Conservation (phyloP, 37 sponge, comb jelly and placozoan genomes). For the Lycopodina hypogea region DNA sequence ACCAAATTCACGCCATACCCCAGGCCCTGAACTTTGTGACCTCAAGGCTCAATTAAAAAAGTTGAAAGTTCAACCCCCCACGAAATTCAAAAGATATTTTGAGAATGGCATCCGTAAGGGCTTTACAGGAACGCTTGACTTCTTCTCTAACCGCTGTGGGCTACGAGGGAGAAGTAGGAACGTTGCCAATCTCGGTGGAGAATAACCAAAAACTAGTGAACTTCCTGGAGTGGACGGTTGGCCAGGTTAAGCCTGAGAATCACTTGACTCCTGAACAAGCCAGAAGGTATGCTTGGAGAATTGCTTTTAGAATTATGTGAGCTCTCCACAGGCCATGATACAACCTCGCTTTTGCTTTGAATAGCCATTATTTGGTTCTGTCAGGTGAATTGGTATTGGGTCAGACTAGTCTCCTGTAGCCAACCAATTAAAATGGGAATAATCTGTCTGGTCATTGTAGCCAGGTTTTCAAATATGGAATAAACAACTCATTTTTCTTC, state of each 20-base stretch:
- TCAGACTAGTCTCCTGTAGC: no score
- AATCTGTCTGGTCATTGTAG: no score
- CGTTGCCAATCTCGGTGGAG: not conserved
- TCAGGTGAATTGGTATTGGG: not conserved
- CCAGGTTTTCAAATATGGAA: no score
- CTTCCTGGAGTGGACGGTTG: constrained; percentile 20
- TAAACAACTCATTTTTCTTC: no score
- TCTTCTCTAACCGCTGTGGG: constrained; percentile 13
- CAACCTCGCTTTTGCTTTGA: no score
- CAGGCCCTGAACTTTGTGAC: no score
- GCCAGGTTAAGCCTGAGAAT: constrained; percentile 9
- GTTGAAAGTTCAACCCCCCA: not conserved
- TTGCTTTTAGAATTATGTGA: not conserved
- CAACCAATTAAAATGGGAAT: no score
- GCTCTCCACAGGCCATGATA: not conserved
- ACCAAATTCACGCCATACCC: no score
- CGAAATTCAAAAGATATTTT: not conserved
- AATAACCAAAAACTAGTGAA: not conserved
- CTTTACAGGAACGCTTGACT: constrained; percentile 1
- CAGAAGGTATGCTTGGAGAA: not conserved
- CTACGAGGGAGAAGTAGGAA: constrained; percentile 21
- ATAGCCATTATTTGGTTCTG: not conserved
- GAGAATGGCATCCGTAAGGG: not conserved
- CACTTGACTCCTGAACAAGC: constrained; percentile 16
- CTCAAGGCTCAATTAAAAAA: no score